These are phyloP conservation scores for Todiramphus chloris DNA, from an alignment of 2,113 vertebrate genomes.

Conservation along the genomic window DNA sequence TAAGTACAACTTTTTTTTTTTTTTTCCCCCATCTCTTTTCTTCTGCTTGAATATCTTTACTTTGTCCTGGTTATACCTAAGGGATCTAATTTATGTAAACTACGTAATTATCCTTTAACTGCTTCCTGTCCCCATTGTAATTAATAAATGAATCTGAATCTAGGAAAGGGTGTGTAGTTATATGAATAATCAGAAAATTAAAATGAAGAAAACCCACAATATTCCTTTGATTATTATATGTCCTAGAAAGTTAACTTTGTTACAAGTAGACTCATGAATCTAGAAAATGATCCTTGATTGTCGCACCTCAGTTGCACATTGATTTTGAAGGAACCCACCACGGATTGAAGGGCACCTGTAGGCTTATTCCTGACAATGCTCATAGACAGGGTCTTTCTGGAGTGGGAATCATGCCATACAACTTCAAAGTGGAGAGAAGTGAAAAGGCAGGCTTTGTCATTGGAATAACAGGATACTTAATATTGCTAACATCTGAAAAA, in stretches of 20 bases:
- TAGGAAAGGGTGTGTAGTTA: constrained; percentile 9
- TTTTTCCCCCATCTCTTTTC: not conserved
- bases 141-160: constrained; percentile 30
- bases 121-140: not conserved
- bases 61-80: not conserved
- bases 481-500: not conserved
- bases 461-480: not conserved
- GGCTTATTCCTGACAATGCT: not conserved
- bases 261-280: not conserved
- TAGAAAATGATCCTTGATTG: not conserved
- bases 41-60: not conserved
- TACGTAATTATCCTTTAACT: constrained; percentile 28
- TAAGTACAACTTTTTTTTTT: not conserved
- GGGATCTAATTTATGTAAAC: constrained; percentile 25
- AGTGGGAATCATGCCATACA: not conserved
- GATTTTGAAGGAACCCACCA: not conserved
- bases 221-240: constrained; percentile 29
- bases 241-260: constrained; percentile 32
- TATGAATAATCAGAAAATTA: constrained; percentile 19
- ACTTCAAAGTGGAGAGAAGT: not conserved
- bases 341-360: not conserved
- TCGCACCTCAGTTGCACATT: accelerated
- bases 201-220: constrained; percentile 12
- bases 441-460: not conserved
- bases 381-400: not conserved